Evolutionary conservation across 2,888 invertebrate species (phyloP), one percentile per base, ranked within the genome.

Genomic region (Microdon myrmicae): DNA sequence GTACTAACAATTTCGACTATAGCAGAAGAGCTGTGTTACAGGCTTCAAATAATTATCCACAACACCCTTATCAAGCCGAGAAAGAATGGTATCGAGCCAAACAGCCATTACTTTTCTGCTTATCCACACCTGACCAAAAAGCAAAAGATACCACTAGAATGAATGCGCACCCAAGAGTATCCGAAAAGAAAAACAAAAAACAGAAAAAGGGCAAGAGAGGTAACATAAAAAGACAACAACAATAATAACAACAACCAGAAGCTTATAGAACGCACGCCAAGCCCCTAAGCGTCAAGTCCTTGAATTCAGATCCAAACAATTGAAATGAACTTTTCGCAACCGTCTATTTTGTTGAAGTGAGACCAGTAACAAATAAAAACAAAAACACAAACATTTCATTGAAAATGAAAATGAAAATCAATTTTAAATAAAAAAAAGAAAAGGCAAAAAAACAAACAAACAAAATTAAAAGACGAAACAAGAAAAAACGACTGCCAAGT

Each of bases 101-200:
- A 34, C 53, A 41, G 43, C 58, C 58, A 64, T 64, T 64, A 64
- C 58, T 64, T 53, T 31, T 45, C 37, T 26, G n/a, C 35, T 43
- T 51, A 58, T 64, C 64, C 58, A 20, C 41, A 59, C 59, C 51
- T 53, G 16, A 12, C 29, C 23, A 14, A 31, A 8, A 23, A 14
- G 22, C 14, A 23, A 44, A 4, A 39, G 44, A 48, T 39, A 49
- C 14, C 43, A 14, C 35, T 14, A 25, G 39, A 49, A 51, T 26
- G 41, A 31, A 51, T 39, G 44, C 56, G 34, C 39, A 39, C n/a
- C n/a, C n/a, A n/a, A n/a, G n/a, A n/a, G n/a, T n/a, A n/a, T n/a
- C n/a, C n/a, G n/a, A n/a, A n/a, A n/a, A n/a, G n/a, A n/a, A n/a
- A n/a, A n/a, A n/a, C n/a, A n/a, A n/a, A n/a, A n/a, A n/a, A n/a